Conservation (phyloP, 2,888 invertebrate species). For the Steinernema scapterisci region DNA sequence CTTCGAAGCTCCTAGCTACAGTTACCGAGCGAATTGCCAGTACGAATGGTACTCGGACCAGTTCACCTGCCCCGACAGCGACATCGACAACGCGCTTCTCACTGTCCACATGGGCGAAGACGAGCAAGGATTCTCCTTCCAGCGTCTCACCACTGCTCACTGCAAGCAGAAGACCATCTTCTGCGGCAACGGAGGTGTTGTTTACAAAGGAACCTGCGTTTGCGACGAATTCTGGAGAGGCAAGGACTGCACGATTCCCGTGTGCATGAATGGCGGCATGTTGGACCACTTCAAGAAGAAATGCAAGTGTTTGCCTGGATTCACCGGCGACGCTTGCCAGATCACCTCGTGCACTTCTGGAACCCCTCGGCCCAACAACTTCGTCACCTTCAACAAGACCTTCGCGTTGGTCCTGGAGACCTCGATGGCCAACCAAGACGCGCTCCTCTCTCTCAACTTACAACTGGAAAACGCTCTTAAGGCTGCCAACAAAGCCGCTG, state of each 20-base stretch:
- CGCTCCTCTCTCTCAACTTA: neutral
- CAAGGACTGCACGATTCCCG: constrained; percentile 21
- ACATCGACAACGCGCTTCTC: neutral
- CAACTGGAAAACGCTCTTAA: neutral
- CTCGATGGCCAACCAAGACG: neutral
- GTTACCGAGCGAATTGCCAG: constrained; percentile 44
- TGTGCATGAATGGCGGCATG: constrained; percentile 11
- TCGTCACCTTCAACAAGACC: constrained; percentile 5
- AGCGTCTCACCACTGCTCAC: constrained; percentile 42
- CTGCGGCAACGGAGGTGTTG: constrained; percentile 53
- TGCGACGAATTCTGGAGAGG: constrained; percentile 57
- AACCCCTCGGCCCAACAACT: neutral
- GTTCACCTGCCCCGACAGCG: constrained; percentile 51
- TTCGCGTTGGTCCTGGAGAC: neutral
- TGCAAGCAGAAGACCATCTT: constrained; percentile 36
- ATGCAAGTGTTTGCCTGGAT: neutral
- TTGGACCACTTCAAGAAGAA: neutral
- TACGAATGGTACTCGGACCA: constrained; percentile 49
- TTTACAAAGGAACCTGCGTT: constrained; percentile 53
- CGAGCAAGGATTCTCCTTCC: constrained; percentile 57
- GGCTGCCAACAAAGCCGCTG: neutral
- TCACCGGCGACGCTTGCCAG: constrained; percentile 17
- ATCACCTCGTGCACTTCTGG: neutral
- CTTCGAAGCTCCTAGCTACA: constrained; percentile 50
- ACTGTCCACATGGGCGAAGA: constrained; percentile 54